Evolutionary conservation across 2,113 vertebrate species (phyloP).

Genomic region (Steatornis caripensis): DNA sequence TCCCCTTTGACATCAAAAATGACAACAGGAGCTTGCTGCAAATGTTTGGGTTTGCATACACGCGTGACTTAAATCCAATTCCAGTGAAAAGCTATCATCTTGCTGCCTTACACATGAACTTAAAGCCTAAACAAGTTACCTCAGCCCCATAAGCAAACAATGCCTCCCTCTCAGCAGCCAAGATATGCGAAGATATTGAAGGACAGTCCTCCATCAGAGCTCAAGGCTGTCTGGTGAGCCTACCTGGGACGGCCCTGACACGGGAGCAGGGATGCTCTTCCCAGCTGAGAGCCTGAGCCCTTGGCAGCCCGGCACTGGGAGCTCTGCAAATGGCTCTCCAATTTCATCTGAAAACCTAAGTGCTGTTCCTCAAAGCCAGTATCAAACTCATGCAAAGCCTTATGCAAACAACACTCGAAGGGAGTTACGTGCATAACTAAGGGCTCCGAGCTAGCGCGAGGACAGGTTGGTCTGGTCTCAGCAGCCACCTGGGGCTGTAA

Average conservation of each 20-base stretch:
- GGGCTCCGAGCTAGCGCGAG: fast-evolving
- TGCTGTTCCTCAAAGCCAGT: neutral
- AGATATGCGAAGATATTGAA: neutral
- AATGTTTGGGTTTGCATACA: neutral
- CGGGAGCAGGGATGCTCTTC: neutral
- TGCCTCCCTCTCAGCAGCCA: neutral
- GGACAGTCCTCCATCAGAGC: neutral
- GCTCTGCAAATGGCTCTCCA: neutral
- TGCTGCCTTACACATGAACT: neutral
- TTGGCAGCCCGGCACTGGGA: neutral
- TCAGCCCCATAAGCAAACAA: neutral
- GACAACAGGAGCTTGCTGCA: neutral
- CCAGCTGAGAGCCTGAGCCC: neutral
- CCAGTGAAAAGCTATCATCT: neutral
- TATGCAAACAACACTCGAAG: neutral
- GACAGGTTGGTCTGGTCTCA: neutral
- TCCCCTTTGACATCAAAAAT: neutral
- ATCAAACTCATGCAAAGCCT: neutral
- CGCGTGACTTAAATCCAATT: neutral
- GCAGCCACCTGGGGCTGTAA: neutral
- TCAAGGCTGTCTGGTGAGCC: neutral
- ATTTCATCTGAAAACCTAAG: neutral
- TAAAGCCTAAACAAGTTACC: neutral
- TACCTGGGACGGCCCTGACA: neutral
- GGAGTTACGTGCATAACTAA: fast-evolving